Percentiles rank a stretch among this genome's conserved stretches.
Conservation (phyloP, 1,140 invertebrate species). For the Ganaspis sp. region DNA sequence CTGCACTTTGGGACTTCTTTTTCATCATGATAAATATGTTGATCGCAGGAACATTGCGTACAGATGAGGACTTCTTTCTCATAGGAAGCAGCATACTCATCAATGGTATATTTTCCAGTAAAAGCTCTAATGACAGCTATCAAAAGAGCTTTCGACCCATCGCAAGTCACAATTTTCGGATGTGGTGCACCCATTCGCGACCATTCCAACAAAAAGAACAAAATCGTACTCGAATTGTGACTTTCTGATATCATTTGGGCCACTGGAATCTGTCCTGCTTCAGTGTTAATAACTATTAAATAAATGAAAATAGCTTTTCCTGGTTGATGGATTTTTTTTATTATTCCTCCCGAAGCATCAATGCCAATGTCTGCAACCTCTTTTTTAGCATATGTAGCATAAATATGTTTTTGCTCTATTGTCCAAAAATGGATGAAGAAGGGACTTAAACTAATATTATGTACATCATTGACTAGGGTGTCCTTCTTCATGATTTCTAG, state of each 20-base stretch:
- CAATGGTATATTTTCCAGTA: constrained; percentile 19
- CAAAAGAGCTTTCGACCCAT: constrained; percentile 48
- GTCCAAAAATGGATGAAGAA: not conserved
- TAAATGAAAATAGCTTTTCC: constrained; percentile 46
- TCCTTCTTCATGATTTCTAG: too few relatives aligned
- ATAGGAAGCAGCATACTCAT: constrained; percentile 28
- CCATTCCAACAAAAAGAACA: constrained; percentile 46
- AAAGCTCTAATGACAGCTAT: constrained; percentile 37
- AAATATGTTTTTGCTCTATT: not conserved
- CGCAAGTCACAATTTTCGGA: constrained; percentile 47
- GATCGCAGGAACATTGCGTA: too few relatives aligned
- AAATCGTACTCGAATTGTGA: constrained; percentile 46
- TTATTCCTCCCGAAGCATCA: not conserved
- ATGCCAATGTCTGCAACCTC: not conserved
- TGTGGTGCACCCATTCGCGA: constrained; percentile 37
- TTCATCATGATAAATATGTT: too few relatives aligned
- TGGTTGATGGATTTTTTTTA: too few relatives aligned
- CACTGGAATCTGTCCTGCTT: constrained; percentile 38
- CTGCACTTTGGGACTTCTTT: too few relatives aligned
- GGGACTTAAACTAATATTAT: not conserved
- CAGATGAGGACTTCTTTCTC: too few relatives aligned
- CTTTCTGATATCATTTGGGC: constrained; percentile 52
- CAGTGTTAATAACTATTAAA: constrained; percentile 41
- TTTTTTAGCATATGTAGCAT: not conserved
- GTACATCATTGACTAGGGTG: too few relatives aligned